Base-by-base conservation (phyloP, 2,888 invertebrate genomes). In the Cistogaster globosa region DNA sequence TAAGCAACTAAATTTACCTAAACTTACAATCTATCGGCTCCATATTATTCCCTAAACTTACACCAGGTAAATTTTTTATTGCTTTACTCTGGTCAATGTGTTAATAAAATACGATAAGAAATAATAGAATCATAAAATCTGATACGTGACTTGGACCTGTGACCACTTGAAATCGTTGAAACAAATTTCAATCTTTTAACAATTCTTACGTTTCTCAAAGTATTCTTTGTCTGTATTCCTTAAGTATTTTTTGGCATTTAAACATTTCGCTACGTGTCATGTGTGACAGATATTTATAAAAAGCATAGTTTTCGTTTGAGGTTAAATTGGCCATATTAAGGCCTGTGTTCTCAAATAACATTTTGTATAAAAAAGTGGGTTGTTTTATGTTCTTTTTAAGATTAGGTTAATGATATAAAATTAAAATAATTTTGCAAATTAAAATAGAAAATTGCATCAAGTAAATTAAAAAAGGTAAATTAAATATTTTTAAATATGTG, bases 281-380 rank as follows among this genome's bases (percentile, higher is more conserved):
- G 89, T 91, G 91, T 91, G 91, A 91, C 89, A 89, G 87, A 88
- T 88, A 90, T 90, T 88, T 90, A 88, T 86, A 89, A 88, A 65
- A 69, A 71, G 53, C 48, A 71, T 63, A 51, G 51, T 32, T 48
- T 48, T n/a, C 12, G 16, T n/a, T 48, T 48, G 0, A 48, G 14
- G 78, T 78, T 82, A 75, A 62, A 78, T 75, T 74, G 65, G 16
- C 12, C 57, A 42, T 60, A 67, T 26, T 26, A 45, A 20, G 32
- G 57, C 6, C 55, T 45, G 62, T 22, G 36, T 42, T 42, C 22
- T 11, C 2, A 48, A 48, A 7, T 12, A n/a, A 32, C 11, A 22
- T 22, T 42, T 1, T n/a, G 38, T 7, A 60, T 9, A 26, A 7
- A 45, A 51, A 71, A 58, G 42, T 79, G 75, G 71, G 32, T 71